Base-by-base conservation (phyloP, 2,113 vertebrate genomes). In the Zootoca vivipara region DNA sequence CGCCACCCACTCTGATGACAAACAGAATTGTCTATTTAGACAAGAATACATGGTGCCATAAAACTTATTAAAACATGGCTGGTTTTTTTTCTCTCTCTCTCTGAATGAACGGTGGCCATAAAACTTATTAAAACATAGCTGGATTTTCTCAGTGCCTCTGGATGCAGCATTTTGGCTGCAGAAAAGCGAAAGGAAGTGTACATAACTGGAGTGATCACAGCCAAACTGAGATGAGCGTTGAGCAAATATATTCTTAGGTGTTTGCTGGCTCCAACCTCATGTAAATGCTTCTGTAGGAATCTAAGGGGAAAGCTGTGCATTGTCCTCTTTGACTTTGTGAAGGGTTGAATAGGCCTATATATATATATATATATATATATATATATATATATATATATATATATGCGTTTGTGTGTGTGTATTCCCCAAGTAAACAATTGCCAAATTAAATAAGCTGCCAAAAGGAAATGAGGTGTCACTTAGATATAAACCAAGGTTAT, bases 61-160 rank as follows among this genome's bases (percentile, higher is more conserved):
- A 75, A 92, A 90, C 42, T 2, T 83, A 92, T 91, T 92, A 86
- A 93, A 93, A 85, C 90, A 84, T 65, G 72, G 83, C 73, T 92
- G 52, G 26, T 86, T 86, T 90, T 91, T 89, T 91, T 89, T n/a
- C n/a, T n/a, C n/a, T n/a, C n/a, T n/a, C n/a, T n/a, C n/a, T n/a
- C n/a, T 56, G 90, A 88, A 93, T 83, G 56, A 83, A 64, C 38
- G 70, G 85, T 52, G 87, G 87, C 90, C 92, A 85, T 89, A 79
- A 82, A 93, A 91, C n/a, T 2, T 83, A 93, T 91, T 92, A 86
- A 94, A 94, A 83, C 91, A 84, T 65, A 80, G 83, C 73, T 93
- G 52, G 30, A 86, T 85, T 91, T 91, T 89, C 91, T 89, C 88
- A 93, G 91, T 91, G 24, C 87, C 80, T 89, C 67, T 64, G 78